A percentile compares a stretch with the other conserved stretches of the same genome.
Evolutionary conservation across 2,888 invertebrate species (phyloP).

Genomic region (Julus scandinavius): DNA sequence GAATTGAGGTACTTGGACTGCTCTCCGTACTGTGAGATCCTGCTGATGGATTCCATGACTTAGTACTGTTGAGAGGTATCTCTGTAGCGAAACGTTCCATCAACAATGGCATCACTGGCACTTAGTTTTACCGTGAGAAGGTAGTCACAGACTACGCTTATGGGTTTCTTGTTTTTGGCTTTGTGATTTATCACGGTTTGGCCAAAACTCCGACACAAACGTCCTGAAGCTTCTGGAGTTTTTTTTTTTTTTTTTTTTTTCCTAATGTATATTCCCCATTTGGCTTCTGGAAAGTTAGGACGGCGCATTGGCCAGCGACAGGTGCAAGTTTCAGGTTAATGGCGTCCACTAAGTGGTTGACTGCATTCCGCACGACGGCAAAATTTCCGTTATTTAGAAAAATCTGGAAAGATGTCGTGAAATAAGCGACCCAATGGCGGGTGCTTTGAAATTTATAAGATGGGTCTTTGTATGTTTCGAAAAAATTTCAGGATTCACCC

Average conservation of each 20-base stretch:
- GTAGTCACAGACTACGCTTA: background rate
- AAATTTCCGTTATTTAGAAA: no score
- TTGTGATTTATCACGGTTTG: background rate
- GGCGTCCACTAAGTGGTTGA: slow-evolving; percentile 72
- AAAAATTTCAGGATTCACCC: no score
- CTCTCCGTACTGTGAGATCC: background rate
- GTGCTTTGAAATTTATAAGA: no score
- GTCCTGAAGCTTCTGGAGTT: background rate
- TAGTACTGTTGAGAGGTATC: background rate
- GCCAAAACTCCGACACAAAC: background rate
- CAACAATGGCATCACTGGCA: slow-evolving; percentile 80
- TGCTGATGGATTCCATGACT: slow-evolving; percentile 8
- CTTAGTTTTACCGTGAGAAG: slow-evolving; percentile 73
- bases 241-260: no score
- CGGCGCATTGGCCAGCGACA: slow-evolving; percentile 65
- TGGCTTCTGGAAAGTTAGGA: no score
- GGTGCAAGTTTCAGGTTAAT: slow-evolving; percentile 74
- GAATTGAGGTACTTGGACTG: slow-evolving; percentile 7
- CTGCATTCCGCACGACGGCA: slow-evolving; percentile 71
- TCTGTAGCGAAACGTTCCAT: slow-evolving; percentile 75
- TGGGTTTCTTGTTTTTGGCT: background rate
- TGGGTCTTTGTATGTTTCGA: no score
- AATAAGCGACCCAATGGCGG: no score
- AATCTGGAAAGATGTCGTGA: no score
- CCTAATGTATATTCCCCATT: no score